Percentiles rank a stretch among this genome's conserved stretches.
Evolutionary conservation across 2,888 invertebrate species (phyloP).

Genomic region (Melanophora roralis): DNA sequence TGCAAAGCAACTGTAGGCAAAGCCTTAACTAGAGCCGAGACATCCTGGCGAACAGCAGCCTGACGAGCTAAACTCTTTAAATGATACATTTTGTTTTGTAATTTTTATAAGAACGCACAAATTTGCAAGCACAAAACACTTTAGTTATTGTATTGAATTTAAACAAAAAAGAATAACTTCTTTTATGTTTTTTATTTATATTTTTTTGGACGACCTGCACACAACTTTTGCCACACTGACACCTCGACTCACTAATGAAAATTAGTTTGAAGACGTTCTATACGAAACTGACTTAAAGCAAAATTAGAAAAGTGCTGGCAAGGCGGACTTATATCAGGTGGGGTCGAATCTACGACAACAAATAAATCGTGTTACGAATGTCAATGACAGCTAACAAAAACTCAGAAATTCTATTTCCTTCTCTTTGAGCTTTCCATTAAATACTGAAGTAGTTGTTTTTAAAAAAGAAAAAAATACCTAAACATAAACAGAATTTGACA

Average conservation of each 20-base stretch:
- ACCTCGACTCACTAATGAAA: constrained; percentile 70
- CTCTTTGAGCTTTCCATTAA: too few relatives aligned
- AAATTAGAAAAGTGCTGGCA: constrained; percentile 23
- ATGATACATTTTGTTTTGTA: constrained; percentile 82
- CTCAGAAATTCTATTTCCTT: too few relatives aligned
- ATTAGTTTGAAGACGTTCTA: too few relatives aligned
- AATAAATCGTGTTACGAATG: too few relatives aligned
- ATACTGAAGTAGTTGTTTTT: too few relatives aligned
- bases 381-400: too few relatives aligned
- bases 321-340: too few relatives aligned
- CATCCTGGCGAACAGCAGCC: constrained; percentile 80
- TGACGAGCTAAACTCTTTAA: constrained; percentile 83
- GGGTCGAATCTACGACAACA: too few relatives aligned
- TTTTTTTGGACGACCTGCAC: constrained; percentile 40
- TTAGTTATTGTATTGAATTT: constrained; percentile 21
- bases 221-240: constrained; percentile 69
- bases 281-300: neutral
- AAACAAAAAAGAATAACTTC: constrained; percentile 60
- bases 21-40: constrained; percentile 80
- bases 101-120: constrained; percentile 3
- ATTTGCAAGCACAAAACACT: constrained; percentile 33
- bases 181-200: constrained; percentile 53
- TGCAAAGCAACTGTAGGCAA: constrained; percentile 80
- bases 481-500: too few relatives aligned
- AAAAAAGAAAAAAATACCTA: too few relatives aligned